phyloP scores from a whole-genome alignment of 2,888 invertebrate genomes.

The Zaprionus obscuricornis region DNA sequence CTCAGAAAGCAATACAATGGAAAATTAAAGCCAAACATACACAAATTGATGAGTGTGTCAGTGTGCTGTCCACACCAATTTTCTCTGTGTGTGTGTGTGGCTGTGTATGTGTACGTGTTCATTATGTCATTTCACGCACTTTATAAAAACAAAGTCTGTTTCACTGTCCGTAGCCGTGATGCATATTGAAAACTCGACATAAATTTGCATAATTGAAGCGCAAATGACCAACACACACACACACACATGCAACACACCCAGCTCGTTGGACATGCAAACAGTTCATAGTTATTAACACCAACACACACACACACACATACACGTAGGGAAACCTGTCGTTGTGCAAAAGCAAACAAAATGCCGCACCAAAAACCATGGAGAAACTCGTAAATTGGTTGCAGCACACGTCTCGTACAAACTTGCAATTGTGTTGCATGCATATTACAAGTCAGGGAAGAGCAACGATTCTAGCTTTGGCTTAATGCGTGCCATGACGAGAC shows the following conservation, averaged over 20 bases:
- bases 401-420: constrained; percentile 18
- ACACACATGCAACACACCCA: background rate
- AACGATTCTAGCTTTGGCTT: background rate
- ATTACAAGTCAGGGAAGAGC: constrained; percentile 9
- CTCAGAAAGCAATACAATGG: constrained; percentile 45
- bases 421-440: constrained; percentile 48
- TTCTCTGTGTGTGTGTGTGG: constrained; percentile 2
- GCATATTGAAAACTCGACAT: constrained; percentile 46
- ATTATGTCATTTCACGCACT: constrained; percentile 11
- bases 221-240: constrained; percentile 42
- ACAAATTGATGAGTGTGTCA: background rate
- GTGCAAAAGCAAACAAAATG: too few species aligned
- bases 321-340: too few species aligned
- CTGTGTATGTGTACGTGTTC: background rate
- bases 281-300: constrained; percentile 40
- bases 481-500: constrained; percentile 5
- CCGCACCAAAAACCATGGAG: too few species aligned
- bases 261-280: constrained; percentile 23
- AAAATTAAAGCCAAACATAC: constrained; percentile 59
- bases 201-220: constrained; percentile 59
- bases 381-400: constrained; percentile 32
- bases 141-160: background rate
- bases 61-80: constrained; percentile 5
- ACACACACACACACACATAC: constrained; percentile 9
- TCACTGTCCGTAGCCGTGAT: constrained; percentile 1